Conservation (phyloP, 2,888 invertebrate genomes). For the Apocheima hispidaria region DNA sequence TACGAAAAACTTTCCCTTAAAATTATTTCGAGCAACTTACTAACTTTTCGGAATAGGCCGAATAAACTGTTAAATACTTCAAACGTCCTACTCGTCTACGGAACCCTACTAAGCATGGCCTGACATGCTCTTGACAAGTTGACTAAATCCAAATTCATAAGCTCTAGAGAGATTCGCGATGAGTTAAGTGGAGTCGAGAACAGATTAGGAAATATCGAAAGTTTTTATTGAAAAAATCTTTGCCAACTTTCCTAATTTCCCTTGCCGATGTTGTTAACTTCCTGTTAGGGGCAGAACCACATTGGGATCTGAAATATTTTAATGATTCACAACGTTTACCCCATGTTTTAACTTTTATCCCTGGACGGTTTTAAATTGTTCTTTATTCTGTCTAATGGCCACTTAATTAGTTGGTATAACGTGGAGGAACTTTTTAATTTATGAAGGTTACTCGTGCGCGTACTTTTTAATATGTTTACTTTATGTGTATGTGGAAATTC, state of each 20-base stretch:
- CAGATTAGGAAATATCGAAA: constrained; percentile 19
- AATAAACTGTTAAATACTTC: too few species aligned
- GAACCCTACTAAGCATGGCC: too few species aligned
- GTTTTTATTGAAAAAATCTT: constrained; percentile 27
- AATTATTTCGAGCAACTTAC: too few species aligned
- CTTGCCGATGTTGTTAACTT: constrained; percentile 31
- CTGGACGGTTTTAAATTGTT: constrained; percentile 18
- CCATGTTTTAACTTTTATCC: constrained; percentile 18
- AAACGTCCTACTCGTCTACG: too few species aligned
- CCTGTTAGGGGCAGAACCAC: constrained; percentile 20
- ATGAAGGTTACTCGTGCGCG: constrained; percentile 6
- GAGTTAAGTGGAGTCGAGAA: constrained; percentile 1
- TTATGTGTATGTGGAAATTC: too few species aligned
- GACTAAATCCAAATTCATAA: too few species aligned
- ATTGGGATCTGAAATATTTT: constrained; percentile 19
- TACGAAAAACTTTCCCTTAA: too few species aligned
- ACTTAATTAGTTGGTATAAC: constrained; percentile 16
- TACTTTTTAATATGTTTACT: not conserved
- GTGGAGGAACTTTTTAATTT: constrained; percentile 15
- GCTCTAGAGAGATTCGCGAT: too few species aligned
- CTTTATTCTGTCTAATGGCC: constrained; percentile 8
- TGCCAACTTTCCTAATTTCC: constrained; percentile 29
- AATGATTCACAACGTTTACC: constrained; percentile 14
- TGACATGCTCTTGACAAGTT: too few species aligned
- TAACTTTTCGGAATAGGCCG: too few species aligned